Conservation (phyloP, 2,888 invertebrate species). For the Alitta virens region DNA sequence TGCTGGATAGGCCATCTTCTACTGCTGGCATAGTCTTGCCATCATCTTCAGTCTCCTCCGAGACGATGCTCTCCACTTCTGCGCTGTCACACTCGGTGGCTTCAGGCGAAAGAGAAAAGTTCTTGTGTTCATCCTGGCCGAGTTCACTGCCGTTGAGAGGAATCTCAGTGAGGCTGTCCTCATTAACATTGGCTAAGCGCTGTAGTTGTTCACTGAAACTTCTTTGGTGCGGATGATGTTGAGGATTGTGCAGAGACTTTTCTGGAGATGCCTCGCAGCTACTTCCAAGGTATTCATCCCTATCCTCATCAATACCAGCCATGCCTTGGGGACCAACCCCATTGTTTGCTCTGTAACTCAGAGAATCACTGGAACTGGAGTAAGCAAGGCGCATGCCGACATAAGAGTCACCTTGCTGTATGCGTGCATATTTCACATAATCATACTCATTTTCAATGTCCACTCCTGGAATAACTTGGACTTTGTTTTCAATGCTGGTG, state of each 20-base stretch:
- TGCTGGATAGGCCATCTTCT: conserved; percentile 90
- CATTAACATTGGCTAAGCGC: conserved; percentile 33
- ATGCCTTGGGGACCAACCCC: conserved; percentile 32
- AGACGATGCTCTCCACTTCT: conserved; percentile 69
- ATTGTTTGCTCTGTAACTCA: conserved; percentile 35
- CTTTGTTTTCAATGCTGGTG: not conserved
- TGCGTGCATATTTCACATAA: conserved; percentile 53
- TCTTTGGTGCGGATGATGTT: not conserved
- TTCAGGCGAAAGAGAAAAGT: conserved; percentile 87
- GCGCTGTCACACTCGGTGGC: conserved; percentile 90
- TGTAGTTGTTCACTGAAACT: conserved; percentile 10
- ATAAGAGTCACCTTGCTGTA: conserved; percentile 68
- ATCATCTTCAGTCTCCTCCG: conserved; percentile 43
- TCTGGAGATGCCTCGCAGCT: conserved; percentile 23
- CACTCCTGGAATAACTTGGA: conserved; percentile 15
- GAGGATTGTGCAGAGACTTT: conserved; percentile 11
- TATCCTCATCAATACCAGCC: conserved; percentile 1
- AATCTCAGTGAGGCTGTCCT: conserved; percentile 52
- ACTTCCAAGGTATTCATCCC: conserved; percentile 19
- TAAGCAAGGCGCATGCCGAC: conserved; percentile 72
- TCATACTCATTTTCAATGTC: conserved; percentile 55
- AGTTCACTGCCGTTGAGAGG: conserved; percentile 57
- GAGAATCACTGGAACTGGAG: conserved; percentile 46
- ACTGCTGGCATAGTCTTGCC: conserved; percentile 74
- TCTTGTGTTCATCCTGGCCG: conserved; percentile 63